A percentile compares a stretch with the other conserved stretches of the same genome.
phyloP scores from a whole-genome alignment of 1,140 invertebrate genomes.

The Danaus melanippus region DNA sequence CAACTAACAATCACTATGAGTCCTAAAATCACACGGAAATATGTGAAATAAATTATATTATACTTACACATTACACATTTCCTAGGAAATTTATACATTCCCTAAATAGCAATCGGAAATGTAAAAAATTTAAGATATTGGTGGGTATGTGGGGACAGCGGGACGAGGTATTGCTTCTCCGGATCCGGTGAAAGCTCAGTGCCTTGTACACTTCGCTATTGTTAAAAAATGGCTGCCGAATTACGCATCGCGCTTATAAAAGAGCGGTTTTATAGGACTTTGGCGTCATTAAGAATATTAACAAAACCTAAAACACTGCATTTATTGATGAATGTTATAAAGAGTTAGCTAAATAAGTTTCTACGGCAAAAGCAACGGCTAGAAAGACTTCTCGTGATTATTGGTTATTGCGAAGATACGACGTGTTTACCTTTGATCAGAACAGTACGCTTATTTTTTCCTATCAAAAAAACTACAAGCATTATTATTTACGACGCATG shows the following conservation, averaged over 20 bases:
- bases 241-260: constrained; percentile 13
- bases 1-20: too few relatives aligned
- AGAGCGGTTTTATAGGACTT: constrained; percentile 17
- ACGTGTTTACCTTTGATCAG: constrained; percentile 18
- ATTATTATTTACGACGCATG: constrained; percentile 21
- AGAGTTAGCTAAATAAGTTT: constrained; percentile 17
- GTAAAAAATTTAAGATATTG: too few relatives aligned
- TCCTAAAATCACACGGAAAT: too few relatives aligned
- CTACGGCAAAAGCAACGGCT: constrained; percentile 13
- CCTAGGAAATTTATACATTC: too few relatives aligned
- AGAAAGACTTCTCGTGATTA: constrained; percentile 20
- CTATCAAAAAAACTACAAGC: constrained; percentile 14
- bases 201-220: constrained; percentile 4
- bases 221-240: constrained; percentile 11
- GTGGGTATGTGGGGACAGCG: too few relatives aligned
- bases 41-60: too few relatives aligned
- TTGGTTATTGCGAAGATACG: constrained; percentile 17
- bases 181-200: background rate
- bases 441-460: constrained; percentile 18
- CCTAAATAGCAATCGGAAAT: too few relatives aligned
- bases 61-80: too few relatives aligned
- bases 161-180: constrained; percentile 11
- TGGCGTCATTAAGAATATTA: constrained; percentile 9
- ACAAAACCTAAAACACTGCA: constrained; percentile 10
- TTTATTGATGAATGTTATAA: constrained; percentile 9